Conservation (phyloP, 2,797 vertebrate genomes). For the Mico argentatus region DNA sequence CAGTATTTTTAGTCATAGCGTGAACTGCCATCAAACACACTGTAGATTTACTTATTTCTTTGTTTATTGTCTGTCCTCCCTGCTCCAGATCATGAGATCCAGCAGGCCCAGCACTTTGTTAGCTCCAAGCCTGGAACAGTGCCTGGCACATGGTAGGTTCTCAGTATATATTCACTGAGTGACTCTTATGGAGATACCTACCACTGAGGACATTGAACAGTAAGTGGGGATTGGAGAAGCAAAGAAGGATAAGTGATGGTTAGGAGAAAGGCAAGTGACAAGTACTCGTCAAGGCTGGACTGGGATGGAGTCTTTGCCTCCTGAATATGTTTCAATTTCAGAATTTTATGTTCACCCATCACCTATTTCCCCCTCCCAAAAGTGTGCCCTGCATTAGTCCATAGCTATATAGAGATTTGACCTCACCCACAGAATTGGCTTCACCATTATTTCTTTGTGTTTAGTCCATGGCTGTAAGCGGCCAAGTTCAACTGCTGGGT, state of each 20-base stretch:
- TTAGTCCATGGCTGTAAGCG: neutral
- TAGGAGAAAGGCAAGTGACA: neutral
- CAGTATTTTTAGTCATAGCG: neutral
- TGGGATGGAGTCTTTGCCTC: neutral
- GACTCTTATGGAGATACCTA: neutral
- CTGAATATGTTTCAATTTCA: neutral
- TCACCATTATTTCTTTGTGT: neutral
- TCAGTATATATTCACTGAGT: neutral
- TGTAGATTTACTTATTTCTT: neutral
- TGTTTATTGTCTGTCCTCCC: neutral
- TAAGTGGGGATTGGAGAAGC: neutral
- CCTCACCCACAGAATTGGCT: neutral
- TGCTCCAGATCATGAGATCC: neutral
- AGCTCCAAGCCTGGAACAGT: neutral
- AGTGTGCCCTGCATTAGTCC: neutral
- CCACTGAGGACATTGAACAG: neutral
- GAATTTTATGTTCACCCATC: neutral
- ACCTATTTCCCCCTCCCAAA: neutral
- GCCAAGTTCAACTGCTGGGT: neutral
- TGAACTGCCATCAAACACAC: neutral
- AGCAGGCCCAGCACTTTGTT: neutral
- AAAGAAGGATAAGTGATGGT: neutral
- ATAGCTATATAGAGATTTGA: neutral
- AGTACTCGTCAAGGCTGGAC: neutral
- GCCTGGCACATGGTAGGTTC: neutral